Evolutionary conservation across 2,797 vertebrate genomes (phyloP), one percentile per base, ranked within the genome.

Genomic region (Alectoris magna): DNA sequence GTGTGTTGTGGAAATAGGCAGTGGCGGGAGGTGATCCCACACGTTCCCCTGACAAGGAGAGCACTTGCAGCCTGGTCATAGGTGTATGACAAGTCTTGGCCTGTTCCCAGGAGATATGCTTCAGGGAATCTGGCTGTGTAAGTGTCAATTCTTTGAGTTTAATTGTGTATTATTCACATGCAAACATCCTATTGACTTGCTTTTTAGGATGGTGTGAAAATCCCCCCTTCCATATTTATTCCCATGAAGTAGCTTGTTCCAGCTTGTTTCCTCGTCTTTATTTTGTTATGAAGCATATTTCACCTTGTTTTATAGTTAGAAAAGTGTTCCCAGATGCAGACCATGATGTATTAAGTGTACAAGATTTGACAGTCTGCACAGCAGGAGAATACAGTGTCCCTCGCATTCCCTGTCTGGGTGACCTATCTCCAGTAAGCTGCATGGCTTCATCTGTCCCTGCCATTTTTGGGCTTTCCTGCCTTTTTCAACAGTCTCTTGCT

Each of bases 51-150:
- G 64, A 13, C 12, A 62, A 22, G 29, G 51, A 49, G 62, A 24
- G 6, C 8, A 16, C 29, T 71, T 71, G 48, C 63, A 75, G 51
- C 15, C 0, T 63, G 55, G 23, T 69, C 13, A 41, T 39, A 72
- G 11, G 26, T 75, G 22, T 43, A 6, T 2, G 1, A 43, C 82
- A 89, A 31, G 10, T 18, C 26, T 88, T 0, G 0, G 3, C 27
- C 14, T 6, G 2, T 68, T 29, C 36, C 26, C 2, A 1, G 59
- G 31, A 10, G 27, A 69, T 16, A 39, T 31, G 23, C 34, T n/a
- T 2, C 31, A 48, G 64, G 34, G 81, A 46, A 17, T 14, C 69
- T 14, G 48, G 11, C 22, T 27, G 46, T 87, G 29, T 44, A 78
- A 23, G n/a, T n/a, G 11, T 58, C 19, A 34, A 9, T 34, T 34